These are phyloP conservation scores for Dipodomys merriami DNA, from an alignment of 2,113 vertebrate species.

Conservation along the genomic window DNA sequence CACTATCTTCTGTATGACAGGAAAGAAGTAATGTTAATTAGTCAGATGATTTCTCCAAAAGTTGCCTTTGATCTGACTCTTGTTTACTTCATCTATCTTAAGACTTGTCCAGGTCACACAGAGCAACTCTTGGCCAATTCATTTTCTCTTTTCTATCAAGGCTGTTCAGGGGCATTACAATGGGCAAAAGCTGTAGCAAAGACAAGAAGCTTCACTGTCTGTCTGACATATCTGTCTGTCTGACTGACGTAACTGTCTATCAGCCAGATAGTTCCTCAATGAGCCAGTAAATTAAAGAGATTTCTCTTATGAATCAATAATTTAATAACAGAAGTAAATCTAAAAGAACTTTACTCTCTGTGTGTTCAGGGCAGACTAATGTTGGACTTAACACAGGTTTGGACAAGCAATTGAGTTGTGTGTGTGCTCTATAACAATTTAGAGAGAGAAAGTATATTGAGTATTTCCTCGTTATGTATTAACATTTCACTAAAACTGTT, in stretches of 20 bases:
- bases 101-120: slow-evolving; percentile 18
- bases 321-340: slow-evolving; percentile 4
- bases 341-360: not conserved
- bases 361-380: not conserved
- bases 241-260: not conserved
- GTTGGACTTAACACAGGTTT: not conserved
- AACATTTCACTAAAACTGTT: not conserved
- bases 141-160: not conserved
- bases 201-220: not conserved
- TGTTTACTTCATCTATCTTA: slow-evolving; percentile 12
- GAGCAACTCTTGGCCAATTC: not conserved
- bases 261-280: not conserved
- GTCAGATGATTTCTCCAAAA: not conserved
- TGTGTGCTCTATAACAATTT: slow-evolving; percentile 42
- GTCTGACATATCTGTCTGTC: not conserved
- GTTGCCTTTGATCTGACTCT: not conserved
- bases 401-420: not conserved
- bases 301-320: not conserved
- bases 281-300: not conserved
- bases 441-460: slow-evolving; percentile 8
- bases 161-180: not conserved
- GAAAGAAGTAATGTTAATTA: not conserved
- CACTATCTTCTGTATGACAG: not conserved
- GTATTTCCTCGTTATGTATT: not conserved
- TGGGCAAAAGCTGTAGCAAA: not conserved